Percentiles rank a stretch among this genome's conserved stretches.
Evolutionary conservation across 2,888 invertebrate genomes (phyloP).

Genomic region (Beris chalybata): DNA sequence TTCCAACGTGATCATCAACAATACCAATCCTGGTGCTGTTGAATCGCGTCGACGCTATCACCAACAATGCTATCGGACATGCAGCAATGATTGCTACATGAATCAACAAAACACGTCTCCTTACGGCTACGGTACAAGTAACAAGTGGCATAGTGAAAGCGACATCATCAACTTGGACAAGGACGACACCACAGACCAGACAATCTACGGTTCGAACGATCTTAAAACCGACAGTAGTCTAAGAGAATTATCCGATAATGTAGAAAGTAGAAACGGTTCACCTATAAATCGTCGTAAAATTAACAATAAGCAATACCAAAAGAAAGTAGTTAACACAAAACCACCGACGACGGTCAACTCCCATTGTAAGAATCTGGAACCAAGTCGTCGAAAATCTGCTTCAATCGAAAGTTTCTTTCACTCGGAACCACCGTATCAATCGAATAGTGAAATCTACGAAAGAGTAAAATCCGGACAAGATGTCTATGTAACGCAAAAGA

Average conservation of each 20-base stretch:
- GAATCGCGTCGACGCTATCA: slow-evolving; percentile 27
- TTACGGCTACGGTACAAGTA: not conserved
- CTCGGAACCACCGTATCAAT: slow-evolving; percentile 42
- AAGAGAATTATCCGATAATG: not conserved
- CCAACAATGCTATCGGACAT: slow-evolving; percentile 28
- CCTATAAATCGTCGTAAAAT: slow-evolving; percentile 2
- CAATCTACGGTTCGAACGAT: slow-evolving; percentile 38
- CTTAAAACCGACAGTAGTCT: slow-evolving; percentile 5
- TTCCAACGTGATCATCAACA: slow-evolving; percentile 21
- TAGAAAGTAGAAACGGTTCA: slow-evolving; percentile 11
- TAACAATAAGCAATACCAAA: slow-evolving; percentile 2
- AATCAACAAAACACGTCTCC: not conserved
- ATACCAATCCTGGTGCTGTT: slow-evolving; percentile 6
- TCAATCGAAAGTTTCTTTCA: slow-evolving; percentile 56
- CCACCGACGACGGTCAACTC: slow-evolving; percentile 31
- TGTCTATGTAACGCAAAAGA: slow-evolving; percentile 27
- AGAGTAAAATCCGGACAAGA: slow-evolving; percentile 42
- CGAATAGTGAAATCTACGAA: slow-evolving; percentile 52
- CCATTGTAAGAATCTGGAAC: slow-evolving; percentile 26
- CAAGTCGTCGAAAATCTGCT: slow-evolving; percentile 47
- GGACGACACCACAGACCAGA: slow-evolving; percentile 33
- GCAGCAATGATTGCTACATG: slow-evolving; percentile 27
- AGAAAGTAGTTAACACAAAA: slow-evolving; percentile 14
- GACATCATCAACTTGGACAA: slow-evolving; percentile 48
- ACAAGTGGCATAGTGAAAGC: slow-evolving; percentile 55